Base-by-base conservation (phyloP, 2,888 invertebrate species). In the Scaptomyza caliginosa region DNA sequence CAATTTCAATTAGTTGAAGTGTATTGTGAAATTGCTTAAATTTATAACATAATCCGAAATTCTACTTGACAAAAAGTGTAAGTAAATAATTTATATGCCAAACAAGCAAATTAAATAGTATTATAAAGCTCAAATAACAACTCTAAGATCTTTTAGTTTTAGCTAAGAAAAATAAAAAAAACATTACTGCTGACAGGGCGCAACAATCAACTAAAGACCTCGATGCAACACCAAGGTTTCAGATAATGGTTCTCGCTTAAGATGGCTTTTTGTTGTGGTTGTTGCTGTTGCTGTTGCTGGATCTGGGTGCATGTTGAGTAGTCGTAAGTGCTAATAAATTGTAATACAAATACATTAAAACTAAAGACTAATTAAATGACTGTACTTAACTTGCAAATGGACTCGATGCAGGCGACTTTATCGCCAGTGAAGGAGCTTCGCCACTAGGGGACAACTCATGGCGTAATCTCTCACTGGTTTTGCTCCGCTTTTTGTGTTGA, bases 271-370 rank as follows among this genome's bases (percentile, higher is more conserved):
- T 32, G 5, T 32, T 32, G 2, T 32, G 2, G 21, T 21, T 21
- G 21, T 21, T 21, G 21, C 4, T 21, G 21, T 32, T 13, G 32
- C 2, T 32, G 32, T 13, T 32, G 32, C 13, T 40, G 38, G 32
- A 50, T 28, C 56, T 60, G 55, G 42, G 51, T 67, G 45, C 39
- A 48, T 39, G 54, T 24, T 64, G 72, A 56, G 67, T 36, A 50
- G 66, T 72, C 55, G 73, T 77, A 72, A 79, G 84, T 67, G 84
- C 80, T 86, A 86, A 82, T 82, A 82, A 82, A 86, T 86, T 82
- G 81, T 86, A 86, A 86, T 82, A 77, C 86, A 86, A 81, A 84
- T 84, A 67, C 81, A 86, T 82, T 84, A 86, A 86, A 86, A 75
- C 75, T 84, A 82, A 82, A 84, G 84, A 77, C 81, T 80, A 82